These are phyloP conservation scores for Aradophagus sp. DNA, from an alignment of 1,140 invertebrate genomes.

Conservation along the genomic window DNA sequence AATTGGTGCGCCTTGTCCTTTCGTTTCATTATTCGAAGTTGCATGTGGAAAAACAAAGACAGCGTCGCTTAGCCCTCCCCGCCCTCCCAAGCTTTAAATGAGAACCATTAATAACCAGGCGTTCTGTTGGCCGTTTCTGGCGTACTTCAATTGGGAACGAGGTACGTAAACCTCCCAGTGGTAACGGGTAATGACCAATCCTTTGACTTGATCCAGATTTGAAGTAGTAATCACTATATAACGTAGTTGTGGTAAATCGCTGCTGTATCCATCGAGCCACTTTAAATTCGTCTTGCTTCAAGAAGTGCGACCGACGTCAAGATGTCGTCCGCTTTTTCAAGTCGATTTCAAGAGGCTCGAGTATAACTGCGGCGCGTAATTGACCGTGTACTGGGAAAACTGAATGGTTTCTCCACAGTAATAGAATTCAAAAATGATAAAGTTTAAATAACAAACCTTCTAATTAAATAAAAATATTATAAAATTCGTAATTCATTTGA, in stretches of 20 bases:
- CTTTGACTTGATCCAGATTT: constrained; percentile 29
- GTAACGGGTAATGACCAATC: constrained; percentile 5
- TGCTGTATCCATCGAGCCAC: not conserved
- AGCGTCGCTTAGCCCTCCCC: constrained; percentile 13
- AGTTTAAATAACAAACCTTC: too few species aligned
- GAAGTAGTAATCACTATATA: constrained; percentile 35
- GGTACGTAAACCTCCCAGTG: constrained; percentile 57
- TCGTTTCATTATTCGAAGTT: constrained; percentile 39
- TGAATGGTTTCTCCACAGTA: too few species aligned
- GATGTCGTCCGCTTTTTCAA: not conserved
- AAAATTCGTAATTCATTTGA: too few species aligned
- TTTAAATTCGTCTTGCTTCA: constrained; percentile 5
- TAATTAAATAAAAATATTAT: too few species aligned
- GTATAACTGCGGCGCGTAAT: too few species aligned
- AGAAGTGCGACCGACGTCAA: too few species aligned
- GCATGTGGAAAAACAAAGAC: constrained; percentile 44
- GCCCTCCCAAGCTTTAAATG: constrained; percentile 28
- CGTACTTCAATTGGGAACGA: constrained; percentile 55
- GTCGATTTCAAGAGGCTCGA: constrained; percentile 3
- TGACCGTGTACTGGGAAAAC: too few species aligned
- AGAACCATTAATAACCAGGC: constrained; percentile 53
- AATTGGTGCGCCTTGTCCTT: constrained; percentile 47
- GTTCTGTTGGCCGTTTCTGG: constrained; percentile 58
- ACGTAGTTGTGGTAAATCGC: constrained; percentile 35
- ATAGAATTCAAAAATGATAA: too few species aligned